Evolutionary conservation across 2,888 invertebrate genomes (phyloP).

Genomic region (Watsonalla cultraria): DNA sequence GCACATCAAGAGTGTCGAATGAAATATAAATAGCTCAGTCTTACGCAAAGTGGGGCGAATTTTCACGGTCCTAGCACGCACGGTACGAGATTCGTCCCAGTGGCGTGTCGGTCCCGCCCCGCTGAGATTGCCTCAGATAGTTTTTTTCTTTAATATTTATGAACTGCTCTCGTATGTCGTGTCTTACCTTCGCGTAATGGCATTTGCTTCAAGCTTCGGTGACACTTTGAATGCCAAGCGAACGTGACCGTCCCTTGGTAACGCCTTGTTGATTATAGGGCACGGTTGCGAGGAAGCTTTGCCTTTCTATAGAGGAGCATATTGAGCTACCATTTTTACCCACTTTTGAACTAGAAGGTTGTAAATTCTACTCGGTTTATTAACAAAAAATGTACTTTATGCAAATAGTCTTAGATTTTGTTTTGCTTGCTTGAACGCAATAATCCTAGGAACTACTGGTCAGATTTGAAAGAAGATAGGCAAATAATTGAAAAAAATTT

Average conservation of each 20-base stretch:
- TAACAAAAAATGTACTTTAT: too few relatives aligned
- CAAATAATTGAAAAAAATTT: too few relatives aligned
- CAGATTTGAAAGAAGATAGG: too few relatives aligned
- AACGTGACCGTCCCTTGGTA: slow-evolving; percentile 41
- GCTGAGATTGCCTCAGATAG: slow-evolving; percentile 66
- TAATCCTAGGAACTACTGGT: too few relatives aligned
- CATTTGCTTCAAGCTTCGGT: slow-evolving; percentile 56
- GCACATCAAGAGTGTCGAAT: slow-evolving; percentile 55
- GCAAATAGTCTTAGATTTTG: too few relatives aligned
- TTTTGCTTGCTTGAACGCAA: too few relatives aligned
- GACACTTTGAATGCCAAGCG: slow-evolving; percentile 56
- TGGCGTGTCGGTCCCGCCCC: slow-evolving; percentile 47
- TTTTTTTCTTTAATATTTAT: slow-evolving; percentile 72
- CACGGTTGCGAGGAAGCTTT: slow-evolving; percentile 7
- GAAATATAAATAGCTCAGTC: slow-evolving; percentile 65
- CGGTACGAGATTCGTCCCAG: slow-evolving; percentile 54
- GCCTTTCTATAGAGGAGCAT: not conserved
- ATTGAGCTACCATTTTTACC: too few relatives aligned
- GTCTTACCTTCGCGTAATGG: slow-evolving; percentile 61
- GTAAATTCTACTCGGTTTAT: too few relatives aligned
- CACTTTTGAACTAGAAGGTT: too few relatives aligned
- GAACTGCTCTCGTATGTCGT: slow-evolving; percentile 58
- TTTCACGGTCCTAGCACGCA: slow-evolving; percentile 59
- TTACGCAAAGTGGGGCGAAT: slow-evolving; percentile 64
- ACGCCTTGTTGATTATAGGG: slow-evolving; percentile 37